Percentiles rank a stretch among this genome's conserved stretches.
Evolutionary conservation across 2,888 invertebrate species (phyloP).

Genomic region (Drosophila stalkeri): DNA sequence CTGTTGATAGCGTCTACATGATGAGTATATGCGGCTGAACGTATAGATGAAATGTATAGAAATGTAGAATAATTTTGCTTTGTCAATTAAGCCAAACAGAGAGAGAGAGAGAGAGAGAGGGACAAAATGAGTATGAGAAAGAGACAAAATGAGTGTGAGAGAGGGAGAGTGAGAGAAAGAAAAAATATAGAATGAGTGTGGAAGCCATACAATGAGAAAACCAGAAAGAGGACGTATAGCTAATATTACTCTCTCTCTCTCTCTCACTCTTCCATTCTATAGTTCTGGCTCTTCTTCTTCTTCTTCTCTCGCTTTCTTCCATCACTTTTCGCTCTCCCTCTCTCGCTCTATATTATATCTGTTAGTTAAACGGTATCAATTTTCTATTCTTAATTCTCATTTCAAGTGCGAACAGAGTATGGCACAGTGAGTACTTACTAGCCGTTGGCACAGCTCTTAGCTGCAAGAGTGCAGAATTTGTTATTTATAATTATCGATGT

Average conservation of each 20-base stretch:
- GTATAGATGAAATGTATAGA: background rate
- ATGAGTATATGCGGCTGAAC: background rate
- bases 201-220: too few relatives aligned
- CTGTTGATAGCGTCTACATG: background rate
- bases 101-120: background rate
- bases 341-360: background rate
- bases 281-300: too few relatives aligned
- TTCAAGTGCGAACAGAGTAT: background rate
- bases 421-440: background rate
- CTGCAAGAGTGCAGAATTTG: constrained; percentile 1
- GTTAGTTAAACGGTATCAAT: background rate
- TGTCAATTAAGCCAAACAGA: too few relatives aligned
- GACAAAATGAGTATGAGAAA: background rate
- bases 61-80: too few relatives aligned
- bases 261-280: too few relatives aligned
- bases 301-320: too few relatives aligned
- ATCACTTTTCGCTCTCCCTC: background rate
- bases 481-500: constrained; percentile 7
- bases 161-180: background rate
- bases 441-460: background rate
- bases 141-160: background rate
- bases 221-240: too few relatives aligned
- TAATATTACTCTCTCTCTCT: too few relatives aligned
- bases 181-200: too few relatives aligned
- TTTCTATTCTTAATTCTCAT: background rate